Evolutionary conservation across 2,888 invertebrate species (phyloP), one percentile per base, ranked within the genome.

Genomic region (Euclidia mi): DNA sequence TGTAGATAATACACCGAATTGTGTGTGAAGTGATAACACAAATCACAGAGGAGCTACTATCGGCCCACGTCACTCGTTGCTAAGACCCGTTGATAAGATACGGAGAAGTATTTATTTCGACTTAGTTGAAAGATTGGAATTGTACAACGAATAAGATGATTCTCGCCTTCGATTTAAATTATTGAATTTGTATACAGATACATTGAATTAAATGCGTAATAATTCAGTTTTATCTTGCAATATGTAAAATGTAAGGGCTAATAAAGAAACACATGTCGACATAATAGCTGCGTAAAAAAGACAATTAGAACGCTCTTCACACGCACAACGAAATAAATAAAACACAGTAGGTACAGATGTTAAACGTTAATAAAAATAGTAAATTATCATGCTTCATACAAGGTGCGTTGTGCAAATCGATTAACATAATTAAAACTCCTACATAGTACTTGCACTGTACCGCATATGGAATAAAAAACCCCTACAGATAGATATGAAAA

Each of bases 11-110:
- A 40, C 28, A 49, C 46, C 20, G 37, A 69, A 53, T 71, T 61
- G 63, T 62, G 55, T 70, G 56, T 60, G 58, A 58, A 61, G 40
- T 71, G 74, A 78, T 78, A 78, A 73, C 71, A 78, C 67, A 84
- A 87, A 85, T 82, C 82, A 79, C 69, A 71, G 77, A 72, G 71
- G 56, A 58, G 69, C 76, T 73, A 75, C 65, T 77, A 78, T 79
- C 74, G 73, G 67, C 56, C 61, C 67, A 73, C 82, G 84, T 85
- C 84, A 84, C 67, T 68, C 71, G 78, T 74, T 78, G 76, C 81
- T 79, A 81, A 82, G 82, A 83, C 79, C 66, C 56, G 41, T 46
- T 78, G 87, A 89, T 89, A 88, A 88, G 86, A 88, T 87, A 85
- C 52, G 66, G 65, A 60, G 63, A 52, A 74, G 67, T 71, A 73